phyloP scores from a whole-genome alignment of 2,888 invertebrate genomes.

The Ypsolopha sequella region DNA sequence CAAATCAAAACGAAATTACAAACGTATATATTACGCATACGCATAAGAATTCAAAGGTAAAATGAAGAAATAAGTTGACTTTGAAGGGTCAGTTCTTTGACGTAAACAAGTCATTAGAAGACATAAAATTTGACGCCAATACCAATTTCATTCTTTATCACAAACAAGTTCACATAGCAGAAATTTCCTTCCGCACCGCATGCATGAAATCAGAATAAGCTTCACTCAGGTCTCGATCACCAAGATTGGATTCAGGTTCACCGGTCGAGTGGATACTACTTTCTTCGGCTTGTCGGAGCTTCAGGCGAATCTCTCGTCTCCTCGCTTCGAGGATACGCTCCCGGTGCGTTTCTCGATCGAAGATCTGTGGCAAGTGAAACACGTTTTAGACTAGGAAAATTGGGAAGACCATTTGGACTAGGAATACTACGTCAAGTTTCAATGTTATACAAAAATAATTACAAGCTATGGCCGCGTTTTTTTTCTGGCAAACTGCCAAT shows the following conservation, averaged over 20 bases:
- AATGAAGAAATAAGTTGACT: too few relatives aligned
- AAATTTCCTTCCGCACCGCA: constrained; percentile 25
- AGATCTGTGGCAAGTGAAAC: constrained; percentile 67
- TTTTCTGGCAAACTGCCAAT: too few relatives aligned
- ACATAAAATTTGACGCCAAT: too few relatives aligned
- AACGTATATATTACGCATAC: too few relatives aligned
- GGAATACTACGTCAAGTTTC: not conserved
- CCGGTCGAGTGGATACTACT: constrained; percentile 18
- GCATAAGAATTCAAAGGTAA: too few relatives aligned
- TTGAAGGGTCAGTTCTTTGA: too few relatives aligned
- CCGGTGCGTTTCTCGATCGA: constrained; percentile 87
- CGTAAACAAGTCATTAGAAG: too few relatives aligned
- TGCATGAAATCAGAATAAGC: constrained; percentile 30
- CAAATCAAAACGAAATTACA: too few relatives aligned
- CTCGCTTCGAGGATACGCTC: constrained; percentile 93
- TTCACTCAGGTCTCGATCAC: constrained; percentile 38
- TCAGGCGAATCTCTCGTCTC: constrained; percentile 81
- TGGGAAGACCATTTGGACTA: not conserved
- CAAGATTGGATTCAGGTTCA: constrained; percentile 26
- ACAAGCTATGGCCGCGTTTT: too few relatives aligned
- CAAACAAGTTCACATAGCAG: too few relatives aligned
- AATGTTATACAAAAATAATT: too few relatives aligned
- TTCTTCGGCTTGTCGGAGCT: constrained; percentile 47
- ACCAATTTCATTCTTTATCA: too few relatives aligned
- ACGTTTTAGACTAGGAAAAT: not conserved